Percentiles rank a stretch among this genome's conserved stretches.
These are phyloP conservation scores for Andinoacara biseriatus DNA, from an alignment of 2,113 vertebrate species.

Conservation along the genomic window DNA sequence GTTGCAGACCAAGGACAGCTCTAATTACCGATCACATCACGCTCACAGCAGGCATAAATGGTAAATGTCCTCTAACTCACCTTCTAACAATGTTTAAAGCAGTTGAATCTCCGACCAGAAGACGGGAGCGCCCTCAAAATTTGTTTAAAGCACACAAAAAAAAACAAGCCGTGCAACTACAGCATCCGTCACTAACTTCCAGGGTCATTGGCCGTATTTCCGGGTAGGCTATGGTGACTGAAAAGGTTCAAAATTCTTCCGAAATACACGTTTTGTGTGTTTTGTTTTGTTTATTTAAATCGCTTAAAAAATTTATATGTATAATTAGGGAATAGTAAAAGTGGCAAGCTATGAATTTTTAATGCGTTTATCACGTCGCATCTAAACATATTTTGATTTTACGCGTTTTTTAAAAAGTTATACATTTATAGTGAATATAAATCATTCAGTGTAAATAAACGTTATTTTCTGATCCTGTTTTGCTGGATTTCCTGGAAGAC, in stretches of 20 bases:
- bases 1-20: conserved; percentile 19
- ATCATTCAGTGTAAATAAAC: not conserved
- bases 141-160: not conserved
- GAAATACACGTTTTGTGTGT: not conserved
- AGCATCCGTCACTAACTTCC: not conserved
- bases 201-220: not conserved
- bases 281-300: not conserved
- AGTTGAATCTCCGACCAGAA: not conserved
- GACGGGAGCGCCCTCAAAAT: not conserved
- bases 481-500: not conserved
- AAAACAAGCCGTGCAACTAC: not conserved
- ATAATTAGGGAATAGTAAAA: not conserved
- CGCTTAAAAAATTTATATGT: not conserved
- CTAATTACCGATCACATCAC: rapidly evolving
- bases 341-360: not conserved
- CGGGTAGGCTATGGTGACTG: conserved; percentile 25
- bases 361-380: not conserved
- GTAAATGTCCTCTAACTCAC: not conserved
- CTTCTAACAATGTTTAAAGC: not conserved
- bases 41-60: rapidly evolving
- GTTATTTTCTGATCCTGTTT: not conserved
- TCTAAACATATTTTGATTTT: not conserved
- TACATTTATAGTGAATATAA: not conserved
- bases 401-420: not conserved
- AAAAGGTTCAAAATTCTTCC: conserved; percentile 16